Conservation (phyloP, 2,888 invertebrate species). For the Trachelus tabidus region DNA sequence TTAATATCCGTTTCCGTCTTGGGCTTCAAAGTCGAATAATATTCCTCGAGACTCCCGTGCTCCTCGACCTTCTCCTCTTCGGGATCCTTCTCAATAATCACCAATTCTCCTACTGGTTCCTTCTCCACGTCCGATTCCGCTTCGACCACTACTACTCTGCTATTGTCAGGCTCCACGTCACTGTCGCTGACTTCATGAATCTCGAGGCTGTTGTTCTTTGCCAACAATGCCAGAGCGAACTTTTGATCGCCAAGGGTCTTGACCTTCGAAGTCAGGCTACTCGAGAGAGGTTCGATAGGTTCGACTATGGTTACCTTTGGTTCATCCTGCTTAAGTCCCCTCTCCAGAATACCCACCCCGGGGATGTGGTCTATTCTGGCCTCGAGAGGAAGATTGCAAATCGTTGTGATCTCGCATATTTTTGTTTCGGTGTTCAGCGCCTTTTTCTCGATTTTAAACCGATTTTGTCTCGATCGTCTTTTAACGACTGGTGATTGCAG, state of each 20-base stretch:
- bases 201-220: constrained; percentile 42
- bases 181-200: constrained; percentile 58
- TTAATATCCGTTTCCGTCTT: not conserved
- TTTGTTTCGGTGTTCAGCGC: constrained; percentile 34
- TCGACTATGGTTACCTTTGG: constrained; percentile 41
- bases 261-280: constrained; percentile 37
- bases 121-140: constrained; percentile 74
- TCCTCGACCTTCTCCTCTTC: constrained; percentile 50
- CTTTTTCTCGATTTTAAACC: constrained; percentile 44
- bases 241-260: constrained; percentile 33
- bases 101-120: constrained; percentile 68
- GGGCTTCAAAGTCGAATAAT: not conserved
- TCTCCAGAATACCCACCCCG: constrained; percentile 57
- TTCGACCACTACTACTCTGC: constrained; percentile 69
- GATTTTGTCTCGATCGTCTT: constrained; percentile 20
- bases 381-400: constrained; percentile 48
- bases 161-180: constrained; percentile 49
- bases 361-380: constrained; percentile 53
- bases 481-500: not conserved
- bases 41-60: constrained; percentile 60
- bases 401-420: constrained; percentile 52
- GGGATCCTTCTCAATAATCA: constrained; percentile 40
- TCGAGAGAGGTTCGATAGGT: constrained; percentile 42
- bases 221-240: constrained; percentile 30
- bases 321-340: constrained; percentile 11